Evolutionary conservation across 1,140 invertebrate genomes (phyloP).

Genomic region (Lutraria rhynchaena): DNA sequence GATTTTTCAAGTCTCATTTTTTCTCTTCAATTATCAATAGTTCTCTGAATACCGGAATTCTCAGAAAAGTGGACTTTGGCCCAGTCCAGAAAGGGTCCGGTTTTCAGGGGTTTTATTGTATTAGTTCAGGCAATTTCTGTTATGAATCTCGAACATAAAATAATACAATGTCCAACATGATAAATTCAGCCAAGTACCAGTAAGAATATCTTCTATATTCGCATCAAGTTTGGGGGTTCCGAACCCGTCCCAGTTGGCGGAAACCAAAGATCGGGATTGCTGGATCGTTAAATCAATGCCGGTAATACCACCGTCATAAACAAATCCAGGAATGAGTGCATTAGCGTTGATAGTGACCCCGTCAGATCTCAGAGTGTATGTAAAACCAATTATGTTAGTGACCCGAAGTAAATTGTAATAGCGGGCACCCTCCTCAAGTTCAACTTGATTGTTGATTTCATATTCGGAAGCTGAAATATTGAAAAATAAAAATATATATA

Average conservation of each 20-base stretch:
- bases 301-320: constrained; percentile 66
- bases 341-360: constrained; percentile 70
- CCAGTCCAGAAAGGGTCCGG: no score
- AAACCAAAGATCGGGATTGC: constrained; percentile 55
- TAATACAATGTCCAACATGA: no score
- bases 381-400: constrained; percentile 65
- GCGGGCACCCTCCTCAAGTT: constrained; percentile 61
- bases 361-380: constrained; percentile 66
- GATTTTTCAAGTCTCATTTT: no score
- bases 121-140: no score
- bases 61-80: no score
- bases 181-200: no score
- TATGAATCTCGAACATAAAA: no score
- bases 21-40: no score
- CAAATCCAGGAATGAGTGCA: constrained; percentile 70
- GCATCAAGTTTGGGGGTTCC: constrained; percentile 46
- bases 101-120: no score
- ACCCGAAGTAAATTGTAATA: constrained; percentile 69
- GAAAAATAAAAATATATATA: background rate
- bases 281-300: constrained; percentile 67
- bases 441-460: constrained; percentile 66
- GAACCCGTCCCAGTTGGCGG: constrained; percentile 74
- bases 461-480: constrained; percentile 23
- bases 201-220: constrained; percentile 16
- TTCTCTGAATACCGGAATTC: no score